Base-by-base conservation (phyloP, 2,888 invertebrate species). In the Eilema depressum region DNA sequence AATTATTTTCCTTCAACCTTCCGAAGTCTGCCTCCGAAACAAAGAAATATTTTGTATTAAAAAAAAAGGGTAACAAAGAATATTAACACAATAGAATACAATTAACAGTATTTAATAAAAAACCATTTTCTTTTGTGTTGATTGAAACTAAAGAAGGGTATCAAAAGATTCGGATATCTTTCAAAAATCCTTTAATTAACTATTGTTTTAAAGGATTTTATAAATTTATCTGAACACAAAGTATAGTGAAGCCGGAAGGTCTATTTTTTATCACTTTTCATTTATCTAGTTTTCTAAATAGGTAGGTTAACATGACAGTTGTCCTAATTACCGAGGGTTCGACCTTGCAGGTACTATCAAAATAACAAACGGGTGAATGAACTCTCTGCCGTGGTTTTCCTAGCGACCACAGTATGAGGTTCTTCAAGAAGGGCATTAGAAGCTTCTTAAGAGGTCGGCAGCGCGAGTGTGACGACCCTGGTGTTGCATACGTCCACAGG, bases 31-130 rank as follows among this genome's bases (percentile, higher is more conserved):
- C 20, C 53, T 53, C 8, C 10, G n/a, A 20, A 20, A 47, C 20
- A 53, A 20, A 53, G 8, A 53, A 53, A n/a, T 53, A 53, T 53
- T 64, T 64, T 64, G 8, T 26, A 20, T 53, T 14, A 5, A 25
- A 30, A 11, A 33, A 12, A 37, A 59, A 59, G 41, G 26, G 25
- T 62, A 65, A 25, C n/a, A 20, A 62, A 68, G 62, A 62, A 61
- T 67, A 53, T 41, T 17, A n/a, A n/a, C 53, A 57, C 66, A 66
- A 66, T 41, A 63, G 62, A 63, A 33, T 61, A 63, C 41, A 70
- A 70, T 70, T 70, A 70, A 37, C 4, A 56, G 25, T 28, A 17
- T n/a, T 47, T 53, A 62, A 59, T 66, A 59, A 33, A 66, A 53
- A 53, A 11, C 63, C 26, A 23, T 28, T 64, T 37, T 59, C 59